A percentile compares a stretch with the other conserved stretches of the same genome.
These are phyloP conservation scores for Otolemur garnettii DNA, from an alignment of 2,113 vertebrate species.

Conservation along the genomic window DNA sequence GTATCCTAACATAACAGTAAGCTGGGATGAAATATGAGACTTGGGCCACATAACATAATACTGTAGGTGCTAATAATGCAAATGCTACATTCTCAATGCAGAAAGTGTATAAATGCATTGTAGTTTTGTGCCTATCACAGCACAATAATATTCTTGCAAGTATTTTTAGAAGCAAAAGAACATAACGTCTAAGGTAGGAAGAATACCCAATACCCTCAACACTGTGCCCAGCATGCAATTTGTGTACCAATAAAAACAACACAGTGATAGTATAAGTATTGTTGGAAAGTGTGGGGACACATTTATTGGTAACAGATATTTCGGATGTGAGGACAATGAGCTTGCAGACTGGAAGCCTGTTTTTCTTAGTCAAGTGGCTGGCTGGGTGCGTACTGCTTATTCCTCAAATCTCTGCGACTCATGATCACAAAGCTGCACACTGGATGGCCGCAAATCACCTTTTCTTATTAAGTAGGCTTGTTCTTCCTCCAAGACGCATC, in stretches of 20 bases:
- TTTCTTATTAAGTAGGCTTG: not conserved
- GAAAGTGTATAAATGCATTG: not conserved
- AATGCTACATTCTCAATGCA: not conserved
- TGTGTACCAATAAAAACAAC: not conserved
- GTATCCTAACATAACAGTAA: conserved; percentile 5
- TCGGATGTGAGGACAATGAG: not conserved
- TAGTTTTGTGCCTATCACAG: not conserved
- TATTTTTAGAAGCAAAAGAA: conserved; percentile 34
- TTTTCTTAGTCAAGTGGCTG: not conserved
- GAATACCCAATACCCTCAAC: not conserved
- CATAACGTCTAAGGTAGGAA: not conserved
- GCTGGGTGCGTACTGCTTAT: not conserved
- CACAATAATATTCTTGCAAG: conserved; percentile 2
- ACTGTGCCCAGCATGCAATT: not conserved
- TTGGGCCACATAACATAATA: not conserved
- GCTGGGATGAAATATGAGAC: not conserved
- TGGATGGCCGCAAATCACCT: not conserved
- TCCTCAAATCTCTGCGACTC: not conserved
- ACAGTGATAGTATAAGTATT: not conserved
- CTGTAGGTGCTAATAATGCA: not conserved
- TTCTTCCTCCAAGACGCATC: not conserved
- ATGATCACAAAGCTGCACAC: not conserved
- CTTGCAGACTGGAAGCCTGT: not conserved
- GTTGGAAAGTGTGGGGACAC: not conserved
- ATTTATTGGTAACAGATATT: not conserved